phyloP scores from a whole-genome alignment of 2,888 invertebrate species.

The Deroplatys truncata region DNA sequence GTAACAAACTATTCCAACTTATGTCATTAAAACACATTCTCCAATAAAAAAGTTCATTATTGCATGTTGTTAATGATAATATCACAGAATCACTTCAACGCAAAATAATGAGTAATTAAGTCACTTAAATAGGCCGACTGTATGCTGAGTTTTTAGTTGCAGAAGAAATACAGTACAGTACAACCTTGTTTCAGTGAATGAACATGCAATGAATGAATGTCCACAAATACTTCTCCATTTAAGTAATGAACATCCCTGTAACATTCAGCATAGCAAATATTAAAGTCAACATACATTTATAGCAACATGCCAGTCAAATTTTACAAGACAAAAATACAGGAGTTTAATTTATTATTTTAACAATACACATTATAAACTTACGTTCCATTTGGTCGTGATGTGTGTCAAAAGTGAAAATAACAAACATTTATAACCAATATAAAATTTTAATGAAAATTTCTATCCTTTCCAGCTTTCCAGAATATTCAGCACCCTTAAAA shows the following conservation, averaged over 20 bases:
- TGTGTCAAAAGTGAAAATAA: neutral
- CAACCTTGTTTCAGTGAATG: neutral
- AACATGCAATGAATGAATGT: neutral
- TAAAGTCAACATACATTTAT: neutral
- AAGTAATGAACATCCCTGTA: neutral
- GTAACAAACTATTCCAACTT: slow-evolving; percentile 15
- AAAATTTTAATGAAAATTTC: neutral
- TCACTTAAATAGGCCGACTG: slow-evolving; percentile 27
- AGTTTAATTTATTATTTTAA: neutral
- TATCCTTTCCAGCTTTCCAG: neutral
- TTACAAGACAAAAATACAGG: neutral
- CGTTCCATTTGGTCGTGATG: neutral
- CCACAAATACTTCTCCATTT: neutral
- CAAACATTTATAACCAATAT: neutral
- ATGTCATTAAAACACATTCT: slow-evolving; percentile 8
- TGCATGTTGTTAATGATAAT: slow-evolving; percentile 27
- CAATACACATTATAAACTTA: neutral
- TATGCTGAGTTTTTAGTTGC: neutral
- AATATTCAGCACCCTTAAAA: neutral
- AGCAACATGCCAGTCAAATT: neutral
- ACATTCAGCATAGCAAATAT: neutral
- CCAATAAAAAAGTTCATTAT: slow-evolving; percentile 26
- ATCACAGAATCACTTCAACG: slow-evolving; percentile 29
- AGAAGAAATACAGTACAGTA: neutral
- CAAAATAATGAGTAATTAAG: slow-evolving; percentile 24